A percentile compares a stretch with the other conserved stretches of the same genome.
These are phyloP conservation scores for Mactra quadrangularis DNA, from an alignment of 1,140 invertebrate species.

Conservation along the genomic window DNA sequence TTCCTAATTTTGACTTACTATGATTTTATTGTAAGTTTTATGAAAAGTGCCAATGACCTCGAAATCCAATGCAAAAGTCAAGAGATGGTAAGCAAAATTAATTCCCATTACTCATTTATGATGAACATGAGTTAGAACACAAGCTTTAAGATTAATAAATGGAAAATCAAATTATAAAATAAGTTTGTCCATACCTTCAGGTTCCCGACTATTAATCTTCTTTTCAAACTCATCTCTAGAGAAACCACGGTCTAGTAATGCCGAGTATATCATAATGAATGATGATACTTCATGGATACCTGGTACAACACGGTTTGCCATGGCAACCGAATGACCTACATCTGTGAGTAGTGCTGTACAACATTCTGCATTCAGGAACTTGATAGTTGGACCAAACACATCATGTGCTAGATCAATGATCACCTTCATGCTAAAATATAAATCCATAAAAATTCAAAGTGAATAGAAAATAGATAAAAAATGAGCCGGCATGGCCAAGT, in stretches of 20 bases:
- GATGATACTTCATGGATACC: constrained; percentile 79
- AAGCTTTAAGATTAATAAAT: no score
- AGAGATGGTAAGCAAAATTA: no score
- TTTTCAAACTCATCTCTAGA: constrained; percentile 77
- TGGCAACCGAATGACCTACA: constrained; percentile 56
- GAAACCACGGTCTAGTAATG: constrained; percentile 75
- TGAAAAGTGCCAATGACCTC: no score
- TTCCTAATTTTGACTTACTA: no score
- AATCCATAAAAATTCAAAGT: no score
- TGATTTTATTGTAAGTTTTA: no score
- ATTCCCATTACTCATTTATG: no score
- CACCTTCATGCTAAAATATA: constrained; percentile 76
- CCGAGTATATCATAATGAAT: constrained; percentile 78
- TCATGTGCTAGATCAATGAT: constrained; percentile 76
- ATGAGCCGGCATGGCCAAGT: no score
- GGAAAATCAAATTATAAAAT: no score
- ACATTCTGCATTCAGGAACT: constrained; percentile 76
- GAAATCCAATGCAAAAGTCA: no score
- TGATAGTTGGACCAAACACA: constrained; percentile 78
- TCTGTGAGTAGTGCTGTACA: constrained; percentile 72
- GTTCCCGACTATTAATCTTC: constrained; percentile 63
- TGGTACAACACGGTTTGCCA: constrained; percentile 67
- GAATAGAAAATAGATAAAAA: no score
- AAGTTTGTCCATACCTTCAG: constrained; percentile 70
- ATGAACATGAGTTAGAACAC: no score